These are phyloP conservation scores for Podiceps cristatus DNA, from an alignment of 2,113 vertebrate species.

Conservation along the genomic window DNA sequence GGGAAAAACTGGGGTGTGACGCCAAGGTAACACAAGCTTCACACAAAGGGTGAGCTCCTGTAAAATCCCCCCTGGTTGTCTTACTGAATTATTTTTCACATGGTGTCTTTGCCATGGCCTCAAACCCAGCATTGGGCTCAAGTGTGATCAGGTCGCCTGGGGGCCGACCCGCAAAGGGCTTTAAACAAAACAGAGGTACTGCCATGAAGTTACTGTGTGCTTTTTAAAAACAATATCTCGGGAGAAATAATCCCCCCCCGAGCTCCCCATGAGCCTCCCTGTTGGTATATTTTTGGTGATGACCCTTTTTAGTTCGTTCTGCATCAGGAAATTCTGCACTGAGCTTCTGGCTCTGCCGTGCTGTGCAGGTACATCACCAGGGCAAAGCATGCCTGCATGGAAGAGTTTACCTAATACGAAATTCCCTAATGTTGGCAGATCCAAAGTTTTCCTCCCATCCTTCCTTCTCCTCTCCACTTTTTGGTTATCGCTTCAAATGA, in stretches of 20 bases:
- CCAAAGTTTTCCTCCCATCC: not conserved
- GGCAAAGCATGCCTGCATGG: rapidly evolving
- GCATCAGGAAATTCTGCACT: not conserved
- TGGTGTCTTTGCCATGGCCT: not conserved
- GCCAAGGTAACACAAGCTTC: not conserved
- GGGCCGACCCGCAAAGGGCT: not conserved
- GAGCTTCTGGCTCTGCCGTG: not conserved
- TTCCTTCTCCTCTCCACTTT: not conserved
- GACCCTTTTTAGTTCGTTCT: not conserved
- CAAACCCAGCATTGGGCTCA: not conserved
- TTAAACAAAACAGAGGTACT: not conserved
- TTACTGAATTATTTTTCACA: not conserved
- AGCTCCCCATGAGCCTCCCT: not conserved
- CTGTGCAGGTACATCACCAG: rapidly evolving
- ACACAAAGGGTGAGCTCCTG: not conserved
- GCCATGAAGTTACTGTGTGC: not conserved
- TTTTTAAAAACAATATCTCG: too few species aligned
- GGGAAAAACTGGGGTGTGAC: not conserved
- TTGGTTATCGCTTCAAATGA: not conserved
- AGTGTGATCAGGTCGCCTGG: not conserved
- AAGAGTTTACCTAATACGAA: not conserved
- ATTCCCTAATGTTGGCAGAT: not conserved
- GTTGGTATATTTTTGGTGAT: not conserved
- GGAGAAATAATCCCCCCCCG: not conserved
- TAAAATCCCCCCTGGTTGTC: not conserved